Conservation (phyloP, 2,888 invertebrate genomes). For the Andrena chrysosceles region DNA sequence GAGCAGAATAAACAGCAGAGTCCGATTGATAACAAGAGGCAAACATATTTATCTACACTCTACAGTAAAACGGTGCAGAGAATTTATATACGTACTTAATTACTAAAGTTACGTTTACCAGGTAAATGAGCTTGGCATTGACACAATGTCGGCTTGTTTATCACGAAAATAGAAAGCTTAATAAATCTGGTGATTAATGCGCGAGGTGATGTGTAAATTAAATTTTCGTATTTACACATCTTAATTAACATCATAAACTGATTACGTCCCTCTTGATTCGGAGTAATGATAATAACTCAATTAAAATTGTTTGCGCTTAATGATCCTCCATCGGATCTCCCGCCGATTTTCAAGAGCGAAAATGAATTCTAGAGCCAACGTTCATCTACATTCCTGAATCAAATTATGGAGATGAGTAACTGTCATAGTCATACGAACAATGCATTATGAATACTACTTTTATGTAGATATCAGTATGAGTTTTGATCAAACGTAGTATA, state of each 20-base stretch:
- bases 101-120: not conserved
- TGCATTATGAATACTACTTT: not conserved
- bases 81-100: not conserved
- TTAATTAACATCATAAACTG: constrained; percentile 11
- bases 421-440: not conserved
- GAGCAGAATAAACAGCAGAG: not conserved
- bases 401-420: not conserved
- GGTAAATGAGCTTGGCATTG: not conserved
- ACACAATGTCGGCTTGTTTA: constrained; percentile 1
- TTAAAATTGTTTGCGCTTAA: constrained; percentile 6
- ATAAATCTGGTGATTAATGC: not conserved
- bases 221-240: not conserved
- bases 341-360: not conserved
- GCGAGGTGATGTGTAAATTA: not conserved
- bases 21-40: not conserved
- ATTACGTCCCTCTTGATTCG: not conserved
- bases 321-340: not conserved
- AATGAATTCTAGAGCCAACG: not conserved
- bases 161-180: not conserved
- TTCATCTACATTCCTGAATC: not conserved
- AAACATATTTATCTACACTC: not conserved
- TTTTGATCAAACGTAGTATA: too few species aligned
- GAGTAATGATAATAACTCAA: not conserved
- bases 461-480: not conserved
- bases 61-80: not conserved